Conservation (phyloP, 2,113 vertebrate genomes). For the Coptodon rendalli region DNA sequence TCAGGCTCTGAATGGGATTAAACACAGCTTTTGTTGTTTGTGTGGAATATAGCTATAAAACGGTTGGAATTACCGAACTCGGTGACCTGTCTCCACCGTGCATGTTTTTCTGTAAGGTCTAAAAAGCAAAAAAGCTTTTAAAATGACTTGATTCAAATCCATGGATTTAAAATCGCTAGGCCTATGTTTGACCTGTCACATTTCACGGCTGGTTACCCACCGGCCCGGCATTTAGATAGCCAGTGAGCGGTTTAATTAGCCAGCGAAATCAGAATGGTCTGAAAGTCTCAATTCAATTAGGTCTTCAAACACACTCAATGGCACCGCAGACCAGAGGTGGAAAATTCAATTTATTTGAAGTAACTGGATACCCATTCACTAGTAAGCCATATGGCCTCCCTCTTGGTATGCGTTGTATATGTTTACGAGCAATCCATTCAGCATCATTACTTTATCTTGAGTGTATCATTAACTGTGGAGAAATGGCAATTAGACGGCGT, state of each 20-base stretch:
- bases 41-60: conserved; percentile 9
- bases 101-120: not conserved
- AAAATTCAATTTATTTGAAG: conserved; percentile 72
- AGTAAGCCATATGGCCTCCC: conserved; percentile 36
- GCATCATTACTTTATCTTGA: conserved; percentile 64
- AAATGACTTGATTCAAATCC: not conserved
- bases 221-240: conserved; percentile 12
- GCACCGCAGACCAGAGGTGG: conserved; percentile 52
- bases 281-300: conserved; percentile 62
- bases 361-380: conserved; percentile 59
- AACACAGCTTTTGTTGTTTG: conserved; percentile 8
- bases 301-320: conserved; percentile 53
- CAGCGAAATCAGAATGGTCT: conserved; percentile 40
- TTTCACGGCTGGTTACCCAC: conserved; percentile 32
- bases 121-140: not conserved
- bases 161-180: not conserved
- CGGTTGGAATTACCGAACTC: not conserved
- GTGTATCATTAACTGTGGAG: conserved; percentile 58
- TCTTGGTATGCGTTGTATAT: conserved; percentile 39
- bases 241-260: conserved; percentile 48
- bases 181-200: conserved; percentile 16
- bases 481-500: conserved; percentile 46
- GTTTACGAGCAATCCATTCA: conserved; percentile 67
- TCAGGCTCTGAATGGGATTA: not conserved
- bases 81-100: not conserved